Conservation (phyloP, 2,113 vertebrate species). For the Epinephelus cyanopodus region DNA sequence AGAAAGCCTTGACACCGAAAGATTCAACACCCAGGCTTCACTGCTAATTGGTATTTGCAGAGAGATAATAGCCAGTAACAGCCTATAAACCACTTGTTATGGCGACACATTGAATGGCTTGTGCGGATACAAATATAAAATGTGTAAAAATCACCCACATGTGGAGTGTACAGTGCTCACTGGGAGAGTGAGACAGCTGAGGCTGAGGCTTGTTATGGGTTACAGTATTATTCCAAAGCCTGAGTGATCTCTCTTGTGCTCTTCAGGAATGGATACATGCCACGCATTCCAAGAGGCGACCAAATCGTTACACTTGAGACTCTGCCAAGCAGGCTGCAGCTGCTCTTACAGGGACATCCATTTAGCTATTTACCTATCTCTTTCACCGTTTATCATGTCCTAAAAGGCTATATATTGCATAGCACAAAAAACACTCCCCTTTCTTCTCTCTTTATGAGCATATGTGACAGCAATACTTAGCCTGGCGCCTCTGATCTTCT, state of each 20-base stretch:
- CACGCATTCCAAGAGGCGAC: constrained; percentile 68
- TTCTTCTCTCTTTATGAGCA: not conserved
- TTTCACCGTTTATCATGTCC: not conserved
- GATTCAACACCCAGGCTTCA: not conserved
- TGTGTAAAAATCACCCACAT: not conserved
- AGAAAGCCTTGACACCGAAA: constrained; percentile 1
- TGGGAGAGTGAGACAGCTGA: constrained; percentile 21
- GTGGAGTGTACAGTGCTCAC: not conserved
- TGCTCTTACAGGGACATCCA: constrained; percentile 5
- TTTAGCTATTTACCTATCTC: constrained; percentile 2
- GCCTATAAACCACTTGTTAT: constrained; percentile 1
- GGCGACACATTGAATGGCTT: not conserved
- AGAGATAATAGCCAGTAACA: constrained; percentile 12
- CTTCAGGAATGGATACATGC: constrained; percentile 75
- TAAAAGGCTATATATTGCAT: not conserved
- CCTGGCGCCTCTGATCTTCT: not conserved
- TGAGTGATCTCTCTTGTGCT: constrained; percentile 51
- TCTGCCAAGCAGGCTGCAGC: constrained; percentile 55
- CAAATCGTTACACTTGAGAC: constrained; percentile 37
- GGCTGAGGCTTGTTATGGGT: constrained; percentile 38
- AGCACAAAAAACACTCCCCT: not conserved
- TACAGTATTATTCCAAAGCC: constrained; percentile 41
- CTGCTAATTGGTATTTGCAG: constrained; percentile 16
- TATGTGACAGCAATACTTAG: not conserved
- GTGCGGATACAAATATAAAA: not conserved